Conservation (phyloP, 2,113 vertebrate species). For the Perognathus longimembris region DNA sequence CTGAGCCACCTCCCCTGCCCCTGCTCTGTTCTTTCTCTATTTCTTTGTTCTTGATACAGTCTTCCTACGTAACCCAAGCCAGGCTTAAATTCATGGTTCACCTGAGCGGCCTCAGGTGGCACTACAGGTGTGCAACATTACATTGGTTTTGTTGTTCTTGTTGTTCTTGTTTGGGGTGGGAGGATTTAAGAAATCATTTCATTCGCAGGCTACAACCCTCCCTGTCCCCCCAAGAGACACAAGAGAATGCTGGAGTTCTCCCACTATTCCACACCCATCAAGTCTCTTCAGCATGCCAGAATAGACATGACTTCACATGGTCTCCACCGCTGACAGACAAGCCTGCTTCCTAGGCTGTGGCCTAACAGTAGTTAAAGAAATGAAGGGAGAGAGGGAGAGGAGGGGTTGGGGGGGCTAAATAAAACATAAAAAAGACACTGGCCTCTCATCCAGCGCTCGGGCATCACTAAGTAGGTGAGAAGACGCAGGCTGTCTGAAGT, state of each 20-base stretch:
- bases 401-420: too few species aligned
- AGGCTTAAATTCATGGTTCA: too few species aligned
- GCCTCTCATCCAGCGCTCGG: not conserved
- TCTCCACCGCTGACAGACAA: not conserved
- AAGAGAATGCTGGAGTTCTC: not conserved
- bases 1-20: too few species aligned
- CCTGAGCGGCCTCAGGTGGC: too few species aligned
- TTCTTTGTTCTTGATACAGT: too few species aligned
- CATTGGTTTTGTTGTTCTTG: too few species aligned
- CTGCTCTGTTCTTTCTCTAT: too few species aligned
- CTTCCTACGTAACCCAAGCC: too few species aligned
- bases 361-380: not conserved
- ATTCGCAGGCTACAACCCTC: not conserved
- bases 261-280: not conserved
- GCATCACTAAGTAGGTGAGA: not conserved
- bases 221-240: not conserved
- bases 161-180: too few species aligned
- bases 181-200: not conserved
- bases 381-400: not conserved
- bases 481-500: not conserved
- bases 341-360: too few species aligned
- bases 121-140: too few species aligned
- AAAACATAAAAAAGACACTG: too few species aligned
- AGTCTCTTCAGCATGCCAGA: not conserved
- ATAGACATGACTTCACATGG: not conserved